Conservation (phyloP, 2,888 invertebrate genomes). For the Xestia sexstrigata region DNA sequence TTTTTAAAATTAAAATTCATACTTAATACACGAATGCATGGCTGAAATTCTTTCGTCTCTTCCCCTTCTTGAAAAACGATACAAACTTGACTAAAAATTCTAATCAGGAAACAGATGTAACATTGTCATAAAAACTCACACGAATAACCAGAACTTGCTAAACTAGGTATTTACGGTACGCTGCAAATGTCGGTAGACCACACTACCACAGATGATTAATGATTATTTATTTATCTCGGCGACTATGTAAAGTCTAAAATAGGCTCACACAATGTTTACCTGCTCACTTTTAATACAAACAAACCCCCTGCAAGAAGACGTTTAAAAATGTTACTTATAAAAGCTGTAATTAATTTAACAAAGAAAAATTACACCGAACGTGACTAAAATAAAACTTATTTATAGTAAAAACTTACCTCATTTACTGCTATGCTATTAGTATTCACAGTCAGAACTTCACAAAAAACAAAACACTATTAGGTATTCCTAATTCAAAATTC, state of each 20-base stretch:
- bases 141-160: background rate
- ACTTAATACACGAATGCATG: background rate
- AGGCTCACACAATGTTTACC: background rate
- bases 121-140: background rate
- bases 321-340: background rate
- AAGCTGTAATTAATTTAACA: background rate
- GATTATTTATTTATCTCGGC: background rate
- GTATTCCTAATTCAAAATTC: conserved; percentile 27
- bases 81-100: background rate
- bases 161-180: background rate
- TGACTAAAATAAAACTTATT: background rate
- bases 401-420: conserved; percentile 30
- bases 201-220: background rate
- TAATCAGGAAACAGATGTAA: background rate
- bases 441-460: conserved; percentile 23
- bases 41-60: background rate
- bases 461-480: conserved; percentile 31
- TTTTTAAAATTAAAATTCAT: too few species aligned
- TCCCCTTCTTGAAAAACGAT: too few species aligned
- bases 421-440: background rate
- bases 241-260: background rate
- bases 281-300: background rate
- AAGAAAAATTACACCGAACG: background rate
- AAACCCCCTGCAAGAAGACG: background rate
- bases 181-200: background rate